Percentiles rank a stretch among this genome's conserved stretches.
phyloP scores from a whole-genome alignment of 2,888 invertebrate species.

The Leptopilina myrica region DNA sequence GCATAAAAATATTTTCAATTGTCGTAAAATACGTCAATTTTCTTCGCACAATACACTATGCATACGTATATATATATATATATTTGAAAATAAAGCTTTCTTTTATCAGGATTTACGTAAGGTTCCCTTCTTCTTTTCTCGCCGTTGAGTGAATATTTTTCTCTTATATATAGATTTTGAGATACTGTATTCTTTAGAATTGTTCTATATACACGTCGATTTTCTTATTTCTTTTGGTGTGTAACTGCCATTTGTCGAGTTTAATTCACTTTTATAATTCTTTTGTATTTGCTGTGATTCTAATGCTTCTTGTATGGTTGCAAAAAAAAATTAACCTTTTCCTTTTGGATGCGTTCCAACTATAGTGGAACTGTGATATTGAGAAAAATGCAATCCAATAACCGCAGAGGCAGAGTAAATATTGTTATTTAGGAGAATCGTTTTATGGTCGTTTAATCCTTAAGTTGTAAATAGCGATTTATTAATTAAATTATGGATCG shows the following conservation, averaged over 20 bases:
- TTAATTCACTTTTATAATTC: too few relatives aligned
- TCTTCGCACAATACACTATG: not conserved
- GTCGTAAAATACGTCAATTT: conserved; percentile 2
- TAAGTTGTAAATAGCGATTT: not conserved
- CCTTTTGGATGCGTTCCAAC: not conserved
- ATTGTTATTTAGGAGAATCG: not conserved
- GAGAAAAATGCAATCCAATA: not conserved
- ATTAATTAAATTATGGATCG: too few relatives aligned
- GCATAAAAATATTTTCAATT: not conserved
- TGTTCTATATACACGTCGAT: too few relatives aligned
- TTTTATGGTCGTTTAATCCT: not conserved
- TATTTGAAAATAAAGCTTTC: conserved; percentile 5
- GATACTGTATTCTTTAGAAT: too few relatives aligned
- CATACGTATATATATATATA: not conserved
- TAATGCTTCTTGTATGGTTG: too few relatives aligned
- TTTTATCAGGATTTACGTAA: not conserved
- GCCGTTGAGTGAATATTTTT: too few relatives aligned
- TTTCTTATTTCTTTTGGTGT: too few relatives aligned
- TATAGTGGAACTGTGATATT: not conserved
- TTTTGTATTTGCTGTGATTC: too few relatives aligned
- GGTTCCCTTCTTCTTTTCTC: not conserved
- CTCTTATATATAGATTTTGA: too few relatives aligned
- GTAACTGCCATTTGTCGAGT: too few relatives aligned
- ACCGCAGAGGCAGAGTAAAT: not conserved
- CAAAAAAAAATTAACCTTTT: too few relatives aligned